Percentiles rank a stretch among this genome's conserved stretches.
Conservation (phyloP, 2,888 invertebrate genomes). For the Chrysodeixis includens region DNA sequence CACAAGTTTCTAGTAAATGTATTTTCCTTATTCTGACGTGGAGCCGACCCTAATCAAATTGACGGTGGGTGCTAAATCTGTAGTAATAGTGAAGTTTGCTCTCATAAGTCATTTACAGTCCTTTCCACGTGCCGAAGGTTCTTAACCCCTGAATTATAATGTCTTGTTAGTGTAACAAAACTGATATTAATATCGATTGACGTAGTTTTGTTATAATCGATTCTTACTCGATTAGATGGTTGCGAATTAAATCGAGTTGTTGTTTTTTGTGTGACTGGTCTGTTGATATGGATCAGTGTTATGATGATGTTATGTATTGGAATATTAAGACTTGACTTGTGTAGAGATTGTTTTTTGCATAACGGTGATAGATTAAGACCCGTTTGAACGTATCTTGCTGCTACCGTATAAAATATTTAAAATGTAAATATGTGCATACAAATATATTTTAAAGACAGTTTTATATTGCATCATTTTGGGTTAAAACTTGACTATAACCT, state of each 20-base stretch:
- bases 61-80: background rate
- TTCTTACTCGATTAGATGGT: conserved; percentile 27
- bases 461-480: too few species aligned
- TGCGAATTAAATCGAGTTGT: conserved; percentile 14
- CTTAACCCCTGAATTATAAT: conserved; percentile 14
- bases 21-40: background rate
- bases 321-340: background rate
- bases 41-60: background rate
- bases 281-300: background rate
- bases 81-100: background rate
- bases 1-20: background rate
- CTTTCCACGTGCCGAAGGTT: conserved; percentile 24
- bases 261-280: conserved; percentile 10
- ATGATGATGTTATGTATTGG: conserved; percentile 1
- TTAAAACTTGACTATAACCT: too few species aligned
- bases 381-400: background rate
- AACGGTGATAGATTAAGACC: background rate
- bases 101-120: background rate
- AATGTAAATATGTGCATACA: too few species aligned
- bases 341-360: background rate
- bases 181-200: conserved; percentile 26
- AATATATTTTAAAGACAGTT: too few species aligned
- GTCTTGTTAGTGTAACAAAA: conserved; percentile 19
- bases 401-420: background rate
- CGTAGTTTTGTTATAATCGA: conserved; percentile 20